Evolutionary conservation across 2,797 vertebrate species (phyloP), one percentile per base, ranked within the genome.

Genomic region (Notolepis coatsorum): DNA sequence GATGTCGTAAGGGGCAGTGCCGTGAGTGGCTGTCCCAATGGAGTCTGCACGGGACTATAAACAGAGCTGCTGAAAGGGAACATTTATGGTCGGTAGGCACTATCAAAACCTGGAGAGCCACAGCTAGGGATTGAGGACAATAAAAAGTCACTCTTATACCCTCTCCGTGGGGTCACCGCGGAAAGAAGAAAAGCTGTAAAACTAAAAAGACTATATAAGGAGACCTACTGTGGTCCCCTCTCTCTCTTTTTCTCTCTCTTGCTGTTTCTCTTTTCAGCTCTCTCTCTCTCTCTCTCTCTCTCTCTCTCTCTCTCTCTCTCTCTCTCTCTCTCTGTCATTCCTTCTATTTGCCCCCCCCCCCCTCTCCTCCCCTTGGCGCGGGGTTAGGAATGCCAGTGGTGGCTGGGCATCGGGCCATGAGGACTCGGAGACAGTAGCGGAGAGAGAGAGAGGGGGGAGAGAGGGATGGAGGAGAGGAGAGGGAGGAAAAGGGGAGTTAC

Each of bases 371-470:
- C 63, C 18, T 52, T 87, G 88, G 87, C 82, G 87, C 79, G 35
- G 68, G 61, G 68, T 65, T 57, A 84, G 83, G 90, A 92, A 92
- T 90, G 89, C 81, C 82, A 85, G 84, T 77, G 76, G 85, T 83
- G 86, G 88, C 82, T 80, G 89, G 90, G 90, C 85, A 84, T 21
- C 15, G 21, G 61, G 89, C 91, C 91, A 88, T 18, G 45, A 72
- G 77, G 80, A 89, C 73, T 79, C 38, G 55, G 63, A 70, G 72
- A 68, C 70, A 68, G 23, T 27, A 1, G 24, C 7, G 2, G 31
- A 31, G 30, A 31, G 30, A 31, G 30, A 31, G 30, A 31, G 30
- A 31, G 30, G 10, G 30, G 30, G 10, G 30, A 58, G 45, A 57
- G 24, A 53, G 24, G 21, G 35, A 47, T 52, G 13, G 41, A 47